These are phyloP conservation scores for Platysternon megacephalum DNA, from an alignment of 2,113 vertebrate species.

Conservation along the genomic window DNA sequence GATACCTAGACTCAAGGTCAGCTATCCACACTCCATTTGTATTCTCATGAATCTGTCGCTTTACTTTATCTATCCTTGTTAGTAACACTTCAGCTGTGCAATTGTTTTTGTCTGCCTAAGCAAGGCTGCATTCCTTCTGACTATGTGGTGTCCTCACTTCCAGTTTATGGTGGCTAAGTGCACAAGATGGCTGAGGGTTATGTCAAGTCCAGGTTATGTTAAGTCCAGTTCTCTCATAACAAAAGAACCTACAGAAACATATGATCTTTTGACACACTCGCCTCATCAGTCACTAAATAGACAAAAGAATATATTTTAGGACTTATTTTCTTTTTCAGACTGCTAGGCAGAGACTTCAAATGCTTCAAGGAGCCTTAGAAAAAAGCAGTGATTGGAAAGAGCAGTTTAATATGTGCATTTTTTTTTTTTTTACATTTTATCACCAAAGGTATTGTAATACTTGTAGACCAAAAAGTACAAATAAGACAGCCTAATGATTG, in stretches of 20 bases:
- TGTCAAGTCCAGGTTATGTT: too few relatives aligned
- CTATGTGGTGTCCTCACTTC: too few relatives aligned
- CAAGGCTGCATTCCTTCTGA: too few relatives aligned
- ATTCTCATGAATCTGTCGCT: too few relatives aligned
- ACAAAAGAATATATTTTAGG: neutral
- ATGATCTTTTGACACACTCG: neutral
- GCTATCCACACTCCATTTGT: too few relatives aligned
- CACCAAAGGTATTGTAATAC: neutral
- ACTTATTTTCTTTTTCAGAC: neutral
- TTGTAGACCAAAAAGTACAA: neutral
- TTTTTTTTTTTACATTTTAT: fast-evolving
- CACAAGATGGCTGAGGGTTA: too few relatives aligned
- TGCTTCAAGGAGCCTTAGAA: neutral
- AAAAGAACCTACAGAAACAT: neutral
- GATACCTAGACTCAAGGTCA: too few relatives aligned
- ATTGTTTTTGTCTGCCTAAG: too few relatives aligned
- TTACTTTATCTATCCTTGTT: too few relatives aligned
- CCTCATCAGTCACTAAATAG: neutral
- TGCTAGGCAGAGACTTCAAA: neutral
- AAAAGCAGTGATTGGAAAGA: neutral
- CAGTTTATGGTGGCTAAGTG: too few relatives aligned
- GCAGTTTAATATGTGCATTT: neutral
- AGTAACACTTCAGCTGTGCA: too few relatives aligned
- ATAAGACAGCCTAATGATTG: neutral
- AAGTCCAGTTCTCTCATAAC: too few relatives aligned